A percentile compares a stretch with the other conserved stretches of the same genome.
Evolutionary conservation across 2,888 invertebrate species (phyloP).

Genomic region (Papilio elwesi): DNA sequence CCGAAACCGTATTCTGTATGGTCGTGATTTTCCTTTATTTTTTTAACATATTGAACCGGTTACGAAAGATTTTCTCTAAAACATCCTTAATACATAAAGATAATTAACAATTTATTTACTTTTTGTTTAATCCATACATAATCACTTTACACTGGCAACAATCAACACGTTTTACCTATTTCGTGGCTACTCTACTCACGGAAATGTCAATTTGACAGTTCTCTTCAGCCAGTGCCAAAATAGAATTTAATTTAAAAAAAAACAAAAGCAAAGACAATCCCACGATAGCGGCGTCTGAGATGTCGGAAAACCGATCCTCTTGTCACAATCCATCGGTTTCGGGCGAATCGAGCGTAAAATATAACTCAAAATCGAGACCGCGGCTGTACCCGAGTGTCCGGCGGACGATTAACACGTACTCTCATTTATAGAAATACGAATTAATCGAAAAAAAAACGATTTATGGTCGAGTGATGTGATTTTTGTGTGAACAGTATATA

Average conservation of each 20-base stretch:
- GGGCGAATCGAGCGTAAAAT: slow-evolving; percentile 76
- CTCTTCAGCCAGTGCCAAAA: slow-evolving; percentile 1
- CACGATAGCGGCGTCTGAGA: slow-evolving; percentile 57
- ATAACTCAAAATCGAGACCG: slow-evolving; percentile 75
- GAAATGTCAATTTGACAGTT: neutral
- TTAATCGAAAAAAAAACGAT: slow-evolving; percentile 48
- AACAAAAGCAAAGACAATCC: slow-evolving; percentile 37
- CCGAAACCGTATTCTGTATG: no score
- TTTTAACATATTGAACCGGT: no score
- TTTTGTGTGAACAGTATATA: neutral
- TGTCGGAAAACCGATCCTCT: slow-evolving; percentile 75
- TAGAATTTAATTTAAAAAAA: neutral
- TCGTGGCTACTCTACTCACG: no score
- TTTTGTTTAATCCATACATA: no score
- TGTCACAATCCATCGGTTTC: slow-evolving; percentile 78
- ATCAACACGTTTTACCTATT: no score
- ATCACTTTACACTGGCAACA: no score
- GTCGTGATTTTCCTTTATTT: no score
- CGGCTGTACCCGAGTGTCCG: slow-evolving; percentile 67
- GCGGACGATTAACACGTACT: slow-evolving; percentile 63
- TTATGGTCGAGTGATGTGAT: slow-evolving; percentile 47
- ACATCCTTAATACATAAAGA: no score
- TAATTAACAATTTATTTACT: no score
- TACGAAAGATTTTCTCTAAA: no score
- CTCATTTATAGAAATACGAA: slow-evolving; percentile 47